Evolutionary conservation across 2,113 vertebrate species (phyloP).

Genomic region (Mobula birostris): DNA sequence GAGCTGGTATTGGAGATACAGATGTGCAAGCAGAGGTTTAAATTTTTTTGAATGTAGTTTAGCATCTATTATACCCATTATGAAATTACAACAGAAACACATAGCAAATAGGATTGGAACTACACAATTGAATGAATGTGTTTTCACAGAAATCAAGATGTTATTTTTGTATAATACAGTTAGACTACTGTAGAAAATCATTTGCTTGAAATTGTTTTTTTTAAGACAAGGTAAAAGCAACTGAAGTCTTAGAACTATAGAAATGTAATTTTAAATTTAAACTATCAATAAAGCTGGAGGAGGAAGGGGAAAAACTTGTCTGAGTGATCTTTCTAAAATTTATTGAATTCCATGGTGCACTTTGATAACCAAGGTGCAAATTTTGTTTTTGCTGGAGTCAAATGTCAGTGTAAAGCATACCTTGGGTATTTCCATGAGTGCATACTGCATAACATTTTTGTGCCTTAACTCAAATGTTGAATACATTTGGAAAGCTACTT

Average conservation of each 20-base stretch:
- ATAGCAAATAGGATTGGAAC: slow-evolving; percentile 78
- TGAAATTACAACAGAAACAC: slow-evolving; percentile 61
- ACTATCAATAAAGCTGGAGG: slow-evolving; percentile 99
- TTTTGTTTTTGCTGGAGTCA: background rate
- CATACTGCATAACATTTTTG: too few species aligned
- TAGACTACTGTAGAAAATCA: slow-evolving; percentile 97
- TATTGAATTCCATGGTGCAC: too few species aligned
- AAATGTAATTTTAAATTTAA: slow-evolving; percentile 99
- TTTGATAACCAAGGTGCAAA: too few species aligned
- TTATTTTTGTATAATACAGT: slow-evolving; percentile 99
- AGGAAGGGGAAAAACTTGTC: slow-evolving; percentile 73
- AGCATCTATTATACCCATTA: slow-evolving; percentile 66
- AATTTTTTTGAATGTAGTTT: slow-evolving; percentile 60
- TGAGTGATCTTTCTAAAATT: slow-evolving; percentile 26
- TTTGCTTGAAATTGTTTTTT: slow-evolving; percentile 99
- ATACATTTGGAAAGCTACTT: too few species aligned
- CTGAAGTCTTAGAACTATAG: slow-evolving; percentile 95
- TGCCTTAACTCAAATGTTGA: too few species aligned
- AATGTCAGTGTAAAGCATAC: too few species aligned
- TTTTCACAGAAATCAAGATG: slow-evolving; percentile 99
- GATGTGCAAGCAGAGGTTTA: slow-evolving; percentile 66
- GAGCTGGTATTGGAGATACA: slow-evolving; percentile 57
- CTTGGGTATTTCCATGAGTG: too few species aligned
- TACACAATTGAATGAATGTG: slow-evolving; percentile 84
- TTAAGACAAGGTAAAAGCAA: slow-evolving; percentile 97